Percentiles rank a stretch among this genome's conserved stretches.
Evolutionary conservation across 2,113 vertebrate genomes (phyloP).

Genomic region (Erythrocercus mccallii): DNA sequence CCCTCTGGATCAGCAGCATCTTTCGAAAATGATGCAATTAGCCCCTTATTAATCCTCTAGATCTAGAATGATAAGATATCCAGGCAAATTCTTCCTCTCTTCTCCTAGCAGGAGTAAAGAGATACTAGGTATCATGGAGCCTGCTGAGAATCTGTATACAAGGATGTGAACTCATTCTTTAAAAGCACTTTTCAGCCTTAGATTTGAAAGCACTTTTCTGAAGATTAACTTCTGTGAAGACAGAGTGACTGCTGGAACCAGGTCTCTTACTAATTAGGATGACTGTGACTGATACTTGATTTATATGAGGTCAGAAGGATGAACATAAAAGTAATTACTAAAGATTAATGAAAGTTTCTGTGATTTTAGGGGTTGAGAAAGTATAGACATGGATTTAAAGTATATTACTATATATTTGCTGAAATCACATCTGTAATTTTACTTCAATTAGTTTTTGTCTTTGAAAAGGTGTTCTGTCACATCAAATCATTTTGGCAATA

Average conservation of each 20-base stretch:
- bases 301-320: neutral
- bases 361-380: neutral
- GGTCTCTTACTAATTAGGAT: neutral
- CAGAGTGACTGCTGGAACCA: neutral
- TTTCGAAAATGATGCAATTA: neutral
- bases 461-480: neutral
- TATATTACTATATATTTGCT: neutral
- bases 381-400: neutral
- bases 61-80: neutral
- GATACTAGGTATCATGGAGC: neutral
- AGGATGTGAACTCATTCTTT: neutral
- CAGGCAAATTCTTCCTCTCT: neutral
- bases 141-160: neutral
- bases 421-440: neutral
- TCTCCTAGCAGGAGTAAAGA: neutral
- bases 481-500: neutral
- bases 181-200: neutral
- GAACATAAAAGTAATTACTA: neutral
- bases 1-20: neutral
- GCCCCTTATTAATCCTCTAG: neutral
- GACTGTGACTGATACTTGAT: neutral
- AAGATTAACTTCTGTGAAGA: neutral
- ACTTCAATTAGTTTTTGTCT: neutral
- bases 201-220: neutral
- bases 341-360: neutral